Base-by-base conservation (phyloP, 2,113 vertebrate genomes). In the Lanius collurio region DNA sequence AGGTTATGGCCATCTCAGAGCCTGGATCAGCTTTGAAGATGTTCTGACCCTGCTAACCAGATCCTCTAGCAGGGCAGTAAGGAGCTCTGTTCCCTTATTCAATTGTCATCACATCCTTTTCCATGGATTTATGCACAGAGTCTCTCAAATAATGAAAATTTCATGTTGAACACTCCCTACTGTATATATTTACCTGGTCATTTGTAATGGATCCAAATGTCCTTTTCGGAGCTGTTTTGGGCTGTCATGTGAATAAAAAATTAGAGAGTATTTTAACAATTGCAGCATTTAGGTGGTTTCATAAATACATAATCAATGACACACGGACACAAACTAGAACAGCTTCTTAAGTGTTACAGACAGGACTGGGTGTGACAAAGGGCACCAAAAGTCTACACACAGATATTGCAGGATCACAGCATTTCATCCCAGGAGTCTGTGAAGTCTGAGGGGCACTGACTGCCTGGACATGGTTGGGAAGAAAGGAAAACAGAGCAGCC, bases 151-250 rank as follows among this genome's bases (percentile, higher is more conserved):
- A 68, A 92, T 17, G 1, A 50, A 87, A 76, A 3, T 5, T 65
- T 46, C 24, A 33, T 52, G 14, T 46, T 55, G 53, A 78, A 50
- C 30, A n/a, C n/a, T 76, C 24, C 18, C 73, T 86, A 28, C 3
- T 4, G 3, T 9, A 65, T 94, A 97, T 94, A 97, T 96, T 97
- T 97, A 97, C 97, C 97, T 97, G 97, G 35, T 97, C 97, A 2
- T 97, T 97, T 68, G 97, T 96, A 97, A 97, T 97, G 92, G 97
- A 97, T 97, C 97, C 97, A 96, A 97, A 97, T 47, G 96, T 97
- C 90, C 96, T 97, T 97, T 97, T 97, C 88, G 95, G 94, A 94
- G 96, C 42, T 78, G 95, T 96, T 97, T 97, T 97, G 35, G 97
- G 96, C 96, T 97, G 97, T 41, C 86, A 97, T 91, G 93, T 90